These are phyloP conservation scores for Catostylus mosaicus DNA, from an alignment of 30 jellyfish, hydroid and myxozoan species.

Conservation along the genomic window DNA sequence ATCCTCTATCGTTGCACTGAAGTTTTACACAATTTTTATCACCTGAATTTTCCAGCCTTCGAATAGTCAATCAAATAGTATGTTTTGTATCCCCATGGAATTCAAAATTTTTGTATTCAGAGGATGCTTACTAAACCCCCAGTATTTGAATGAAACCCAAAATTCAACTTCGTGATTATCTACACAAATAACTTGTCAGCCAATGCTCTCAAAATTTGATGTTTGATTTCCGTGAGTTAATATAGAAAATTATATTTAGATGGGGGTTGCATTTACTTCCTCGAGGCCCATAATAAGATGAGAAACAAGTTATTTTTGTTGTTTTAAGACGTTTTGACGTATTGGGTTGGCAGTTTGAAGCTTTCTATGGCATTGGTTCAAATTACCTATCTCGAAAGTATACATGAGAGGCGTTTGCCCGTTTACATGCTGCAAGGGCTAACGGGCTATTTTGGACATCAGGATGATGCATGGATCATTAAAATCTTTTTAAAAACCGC, in stretches of 20 bases:
- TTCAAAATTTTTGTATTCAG: background rate
- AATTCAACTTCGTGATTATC: background rate
- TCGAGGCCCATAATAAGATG: background rate
- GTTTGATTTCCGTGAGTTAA: conserved; percentile 2
- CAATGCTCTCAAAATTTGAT: background rate
- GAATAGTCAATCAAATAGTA: too few relatives aligned
- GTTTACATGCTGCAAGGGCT: background rate
- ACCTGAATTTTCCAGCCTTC: too few relatives aligned
- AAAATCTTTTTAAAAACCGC: background rate
- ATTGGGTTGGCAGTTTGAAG: background rate
- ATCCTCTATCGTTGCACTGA: too few relatives aligned
- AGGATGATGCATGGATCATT: background rate
- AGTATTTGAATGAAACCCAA: background rate
- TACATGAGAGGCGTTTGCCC: background rate
- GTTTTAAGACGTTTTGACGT: background rate
- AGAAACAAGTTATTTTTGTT: background rate
- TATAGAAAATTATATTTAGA: background rate
- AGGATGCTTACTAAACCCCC: background rate
- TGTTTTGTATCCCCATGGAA: too few relatives aligned
- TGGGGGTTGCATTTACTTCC: conserved; percentile 1
- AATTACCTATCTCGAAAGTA: background rate
- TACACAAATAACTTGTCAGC: background rate
- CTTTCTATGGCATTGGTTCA: background rate
- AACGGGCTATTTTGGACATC: background rate
- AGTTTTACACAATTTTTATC: too few relatives aligned